phyloP scores from a whole-genome alignment of 2,113 vertebrate genomes.

The Alosa alosa region DNA sequence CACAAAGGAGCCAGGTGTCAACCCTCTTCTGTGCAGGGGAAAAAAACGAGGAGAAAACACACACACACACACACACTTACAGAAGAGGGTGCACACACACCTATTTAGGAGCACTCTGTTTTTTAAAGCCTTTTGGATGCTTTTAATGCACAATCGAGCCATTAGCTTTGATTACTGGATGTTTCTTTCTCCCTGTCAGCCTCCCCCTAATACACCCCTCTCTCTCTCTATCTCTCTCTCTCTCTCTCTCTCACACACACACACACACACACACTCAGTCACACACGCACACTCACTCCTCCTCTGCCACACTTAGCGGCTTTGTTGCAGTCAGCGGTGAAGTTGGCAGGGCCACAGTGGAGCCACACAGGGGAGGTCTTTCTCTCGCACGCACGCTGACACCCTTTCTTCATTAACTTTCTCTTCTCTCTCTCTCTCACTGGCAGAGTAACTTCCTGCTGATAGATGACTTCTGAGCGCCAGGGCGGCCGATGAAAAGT shows the following conservation, averaged over 20 bases:
- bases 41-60: conserved; percentile 13
- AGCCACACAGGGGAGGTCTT: conserved; percentile 63
- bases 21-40: conserved; percentile 56
- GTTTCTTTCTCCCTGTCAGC: conserved; percentile 2
- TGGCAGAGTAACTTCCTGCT: conserved; percentile 75
- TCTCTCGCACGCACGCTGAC: conserved; percentile 30
- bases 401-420: conserved; percentile 10
- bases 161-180: conserved; percentile 71
- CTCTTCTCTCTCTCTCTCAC: conserved; percentile 50
- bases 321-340: conserved; percentile 69
- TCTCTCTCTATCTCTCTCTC: conserved; percentile 52
- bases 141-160: conserved; percentile 65
- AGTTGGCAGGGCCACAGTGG: conserved; percentile 68
- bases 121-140: conserved; percentile 62
- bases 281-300: conserved; percentile 32
- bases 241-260: conserved; percentile 40
- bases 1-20: conserved; percentile 90
- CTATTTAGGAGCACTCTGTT: conserved; percentile 6
- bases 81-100: conserved; percentile 18
- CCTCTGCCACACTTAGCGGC: conserved; percentile 59
- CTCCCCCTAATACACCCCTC: conserved; percentile 44
- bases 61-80: conserved; percentile 40
- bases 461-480: conserved; percentile 70
- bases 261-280: conserved; percentile 36
- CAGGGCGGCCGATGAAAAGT: conserved; percentile 56